Percentiles rank a stretch among this genome's conserved stretches.
Conservation (phyloP, 2,797 vertebrate genomes). For the Mormyrops boulengeri region DNA sequence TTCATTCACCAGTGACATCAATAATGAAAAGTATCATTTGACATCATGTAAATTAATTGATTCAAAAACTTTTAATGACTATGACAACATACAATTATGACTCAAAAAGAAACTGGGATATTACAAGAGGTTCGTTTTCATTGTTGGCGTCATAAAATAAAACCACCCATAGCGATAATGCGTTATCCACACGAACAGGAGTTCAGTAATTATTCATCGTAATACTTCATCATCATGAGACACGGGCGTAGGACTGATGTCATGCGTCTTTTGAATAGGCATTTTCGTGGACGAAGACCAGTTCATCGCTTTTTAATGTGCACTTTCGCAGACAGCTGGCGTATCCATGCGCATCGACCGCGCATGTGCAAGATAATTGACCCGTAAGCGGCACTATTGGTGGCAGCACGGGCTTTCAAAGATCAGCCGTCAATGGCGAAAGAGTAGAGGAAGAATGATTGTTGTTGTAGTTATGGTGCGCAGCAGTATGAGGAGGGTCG, state of each 20-base stretch:
- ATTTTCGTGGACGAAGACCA: background rate
- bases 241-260: background rate
- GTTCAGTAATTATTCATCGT: background rate
- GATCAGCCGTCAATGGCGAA: background rate
- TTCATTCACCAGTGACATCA: background rate
- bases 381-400: background rate
- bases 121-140: background rate
- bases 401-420: background rate
- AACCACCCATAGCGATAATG: background rate
- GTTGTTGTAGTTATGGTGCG: background rate
- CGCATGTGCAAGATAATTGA: background rate
- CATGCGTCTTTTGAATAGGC: background rate
- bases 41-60: background rate
- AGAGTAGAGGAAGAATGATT: background rate
- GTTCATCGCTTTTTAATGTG: background rate
- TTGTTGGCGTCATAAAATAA: background rate
- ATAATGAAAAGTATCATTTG: background rate
- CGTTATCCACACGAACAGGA: background rate
- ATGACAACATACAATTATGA: background rate
- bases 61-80: background rate
- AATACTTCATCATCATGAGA: background rate
- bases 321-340: background rate
- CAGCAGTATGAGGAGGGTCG: background rate
- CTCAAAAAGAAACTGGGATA: background rate
- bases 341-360: too few relatives aligned